Conservation (phyloP, 2,888 invertebrate species). For the Ganaspis brasiliensis region DNA sequence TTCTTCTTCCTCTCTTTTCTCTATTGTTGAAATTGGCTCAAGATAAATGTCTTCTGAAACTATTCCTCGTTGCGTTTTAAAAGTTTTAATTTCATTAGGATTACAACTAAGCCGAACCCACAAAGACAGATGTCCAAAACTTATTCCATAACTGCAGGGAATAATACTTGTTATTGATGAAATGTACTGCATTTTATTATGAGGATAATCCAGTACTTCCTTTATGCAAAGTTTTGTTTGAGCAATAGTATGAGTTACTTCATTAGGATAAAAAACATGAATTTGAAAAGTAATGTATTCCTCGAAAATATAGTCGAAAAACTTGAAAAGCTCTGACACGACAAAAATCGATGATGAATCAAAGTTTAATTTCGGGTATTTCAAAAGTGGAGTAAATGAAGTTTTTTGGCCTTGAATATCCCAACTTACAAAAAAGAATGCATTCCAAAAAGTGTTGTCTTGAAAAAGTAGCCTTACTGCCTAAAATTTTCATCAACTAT, state of each 20-base stretch:
- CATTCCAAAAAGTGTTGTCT: slow-evolving; percentile 59
- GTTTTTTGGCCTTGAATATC: slow-evolving; percentile 69
- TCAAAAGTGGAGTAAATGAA: slow-evolving; percentile 63
- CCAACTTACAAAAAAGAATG: slow-evolving; percentile 69
- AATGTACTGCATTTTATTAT: slow-evolving; percentile 72
- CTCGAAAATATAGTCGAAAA: slow-evolving; percentile 65
- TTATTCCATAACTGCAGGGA: slow-evolving; percentile 56
- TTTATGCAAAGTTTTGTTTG: slow-evolving; percentile 68
- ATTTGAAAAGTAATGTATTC: slow-evolving; percentile 68
- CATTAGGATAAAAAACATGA: slow-evolving; percentile 60
- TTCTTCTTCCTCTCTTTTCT: background rate
- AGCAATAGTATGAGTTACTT: slow-evolving; percentile 61
- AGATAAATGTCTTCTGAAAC: slow-evolving; percentile 18
- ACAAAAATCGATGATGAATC: slow-evolving; percentile 72
- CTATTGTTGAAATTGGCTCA: background rate
- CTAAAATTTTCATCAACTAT: slow-evolving; percentile 53
- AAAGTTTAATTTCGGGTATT: slow-evolving; percentile 70
- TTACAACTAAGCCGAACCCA: slow-evolving; percentile 74
- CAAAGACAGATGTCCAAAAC: slow-evolving; percentile 72
- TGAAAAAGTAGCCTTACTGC: slow-evolving; percentile 61
- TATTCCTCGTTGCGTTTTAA: slow-evolving; percentile 61
- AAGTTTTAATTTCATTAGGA: slow-evolving; percentile 65
- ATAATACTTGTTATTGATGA: slow-evolving; percentile 66
- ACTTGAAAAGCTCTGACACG: slow-evolving; percentile 66
- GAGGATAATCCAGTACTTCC: slow-evolving; percentile 73